Percentiles rank a stretch among this genome's conserved stretches.
Evolutionary conservation across 1,140 invertebrate species (phyloP).

Genomic region (Potamilus streckersoni): DNA sequence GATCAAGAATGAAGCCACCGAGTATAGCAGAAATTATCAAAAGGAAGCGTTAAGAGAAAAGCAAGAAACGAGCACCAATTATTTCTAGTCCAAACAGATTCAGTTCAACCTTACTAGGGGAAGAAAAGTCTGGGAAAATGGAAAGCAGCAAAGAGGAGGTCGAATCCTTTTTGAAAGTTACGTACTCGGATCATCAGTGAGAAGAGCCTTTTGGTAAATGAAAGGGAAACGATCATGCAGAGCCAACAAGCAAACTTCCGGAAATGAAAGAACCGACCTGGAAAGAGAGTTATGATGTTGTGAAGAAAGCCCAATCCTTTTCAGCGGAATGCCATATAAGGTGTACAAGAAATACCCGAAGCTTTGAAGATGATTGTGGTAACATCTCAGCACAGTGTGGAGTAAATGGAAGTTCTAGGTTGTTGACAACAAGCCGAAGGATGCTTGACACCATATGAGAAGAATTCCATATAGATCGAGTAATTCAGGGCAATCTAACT

Average conservation of each 20-base stretch:
- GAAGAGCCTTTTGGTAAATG: constrained; percentile 14
- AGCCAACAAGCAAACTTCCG: neutral
- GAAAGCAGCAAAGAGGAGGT: constrained; percentile 17
- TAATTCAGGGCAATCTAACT: constrained; percentile 36
- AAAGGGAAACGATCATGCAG: neutral
- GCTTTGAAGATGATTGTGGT: neutral
- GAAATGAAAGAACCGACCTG: constrained; percentile 14
- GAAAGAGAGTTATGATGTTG: constrained; percentile 1
- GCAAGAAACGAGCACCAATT: constrained; percentile 9
- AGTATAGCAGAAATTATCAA: constrained; percentile 16
- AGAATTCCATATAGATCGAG: constrained; percentile 20
- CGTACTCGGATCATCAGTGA: constrained; percentile 12
- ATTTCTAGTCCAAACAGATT: constrained; percentile 13
- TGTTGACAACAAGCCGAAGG: too few relatives aligned
- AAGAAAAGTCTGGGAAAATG: constrained; percentile 17
- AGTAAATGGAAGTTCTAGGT: too few relatives aligned
- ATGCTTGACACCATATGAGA: too few relatives aligned
- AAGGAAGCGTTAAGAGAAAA: neutral
- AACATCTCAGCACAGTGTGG: constrained; percentile 11
- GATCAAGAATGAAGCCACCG: constrained; percentile 6
- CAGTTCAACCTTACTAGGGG: constrained; percentile 5
- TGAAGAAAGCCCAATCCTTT: too few relatives aligned
- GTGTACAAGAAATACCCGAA: constrained; percentile 31
- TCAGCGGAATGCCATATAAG: constrained; percentile 22
- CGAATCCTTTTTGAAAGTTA: constrained; percentile 5